Evolutionary conservation across 2,113 vertebrate species (phyloP).

Genomic region (Cyanoramphus novaezelandiae): DNA sequence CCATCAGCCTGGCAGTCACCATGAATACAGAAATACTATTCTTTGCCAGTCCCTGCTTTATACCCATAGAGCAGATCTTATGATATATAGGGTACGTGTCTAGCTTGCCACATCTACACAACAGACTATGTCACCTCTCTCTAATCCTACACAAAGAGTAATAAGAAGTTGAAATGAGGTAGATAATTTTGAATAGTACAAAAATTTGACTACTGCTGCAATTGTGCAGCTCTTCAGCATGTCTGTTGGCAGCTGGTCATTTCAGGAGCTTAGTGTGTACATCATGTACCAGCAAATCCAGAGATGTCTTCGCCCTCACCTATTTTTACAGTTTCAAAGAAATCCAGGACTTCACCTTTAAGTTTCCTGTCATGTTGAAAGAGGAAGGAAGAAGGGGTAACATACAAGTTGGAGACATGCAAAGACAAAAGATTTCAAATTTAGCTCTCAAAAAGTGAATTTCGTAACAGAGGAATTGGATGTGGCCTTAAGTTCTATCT

Average conservation of each 20-base stretch:
- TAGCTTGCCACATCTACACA: neutral
- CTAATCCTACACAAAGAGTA: neutral
- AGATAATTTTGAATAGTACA: neutral
- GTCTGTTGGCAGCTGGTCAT: neutral
- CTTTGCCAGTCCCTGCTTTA: neutral
- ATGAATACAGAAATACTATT: neutral
- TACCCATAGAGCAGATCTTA: neutral
- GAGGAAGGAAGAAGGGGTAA: neutral
- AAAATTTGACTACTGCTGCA: neutral
- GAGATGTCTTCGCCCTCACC: neutral
- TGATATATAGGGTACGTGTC: too few relatives aligned
- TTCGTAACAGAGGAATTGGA: neutral
- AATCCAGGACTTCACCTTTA: neutral
- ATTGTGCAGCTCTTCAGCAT: neutral
- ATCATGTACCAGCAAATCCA: neutral
- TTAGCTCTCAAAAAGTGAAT: neutral
- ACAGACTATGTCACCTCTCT: neutral
- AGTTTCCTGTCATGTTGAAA: neutral
- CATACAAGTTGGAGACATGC: neutral
- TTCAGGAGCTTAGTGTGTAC: neutral
- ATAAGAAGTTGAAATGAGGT: neutral
- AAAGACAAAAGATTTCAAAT: neutral
- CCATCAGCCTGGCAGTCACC: neutral
- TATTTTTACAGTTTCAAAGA: neutral
- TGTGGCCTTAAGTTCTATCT: neutral